Base-by-base conservation (phyloP, 2,797 vertebrate species). In the Parotocinclus haroldoi region DNA sequence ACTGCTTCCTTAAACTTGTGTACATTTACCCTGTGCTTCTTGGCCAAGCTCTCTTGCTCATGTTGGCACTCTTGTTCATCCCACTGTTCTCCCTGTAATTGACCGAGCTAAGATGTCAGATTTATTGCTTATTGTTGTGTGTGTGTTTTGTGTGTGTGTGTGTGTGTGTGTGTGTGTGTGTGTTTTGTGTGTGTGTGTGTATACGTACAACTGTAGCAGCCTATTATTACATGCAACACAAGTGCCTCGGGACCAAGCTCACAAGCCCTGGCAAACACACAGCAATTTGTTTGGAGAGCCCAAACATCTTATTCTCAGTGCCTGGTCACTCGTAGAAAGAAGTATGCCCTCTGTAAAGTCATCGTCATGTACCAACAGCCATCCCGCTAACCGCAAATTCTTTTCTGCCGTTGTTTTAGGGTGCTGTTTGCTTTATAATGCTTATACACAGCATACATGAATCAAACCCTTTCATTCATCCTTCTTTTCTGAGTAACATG, bases 81-180 rank as follows among this genome's bases (percentile, higher is more conserved):
- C 63, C 66, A 68, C 77, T 80, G 87, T 90, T 88, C 90, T 87
- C 85, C 68, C 78, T 83, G 52, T 86, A 80, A 89, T 85, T 87
- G 83, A 70, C 82, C 71, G 86, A 82, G 76, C 84, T 85, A 91
- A 91, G 73, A 91, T 89, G 89, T 89, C 88, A 85, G 88, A 92
- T 91, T 83, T 82, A 86, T 79, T 79, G 75, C 73, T 74, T 78
- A 81, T 78, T 85, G 81, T 85, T 86, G 78, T 84, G 27, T 27
- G 27, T 27, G 2, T 2, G 27, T 2, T 27, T n/a, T 27, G 27
- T 27, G 27, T 27, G 27, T 27, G 27, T 27, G 27, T 27, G 27
- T 27, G 27, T 27, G 27, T 27, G 27, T 27, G 27, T 27, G 27
- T 27, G 27, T 27, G 27, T 27, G 27, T 27, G 27, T 27, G 27